A percentile compares a stretch with the other conserved stretches of the same genome.
These are phyloP conservation scores for Scatophagus argus DNA, from an alignment of 2,113 vertebrate genomes.

Conservation along the genomic window DNA sequence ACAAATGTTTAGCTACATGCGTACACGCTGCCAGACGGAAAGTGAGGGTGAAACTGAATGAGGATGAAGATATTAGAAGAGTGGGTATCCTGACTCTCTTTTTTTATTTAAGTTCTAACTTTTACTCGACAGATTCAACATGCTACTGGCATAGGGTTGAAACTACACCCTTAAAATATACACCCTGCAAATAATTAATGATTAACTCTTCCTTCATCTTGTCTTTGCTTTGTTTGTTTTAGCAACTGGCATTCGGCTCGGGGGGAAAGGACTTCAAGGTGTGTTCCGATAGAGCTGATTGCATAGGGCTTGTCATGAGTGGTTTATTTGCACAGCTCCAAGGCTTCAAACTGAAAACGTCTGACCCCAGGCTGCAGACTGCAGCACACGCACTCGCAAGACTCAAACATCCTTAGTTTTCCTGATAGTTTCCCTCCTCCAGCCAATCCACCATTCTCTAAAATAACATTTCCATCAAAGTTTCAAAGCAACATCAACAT, in stretches of 20 bases:
- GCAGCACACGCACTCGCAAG: not conserved
- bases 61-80: not conserved
- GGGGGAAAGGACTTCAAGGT: conserved; percentile 15
- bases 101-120: not conserved
- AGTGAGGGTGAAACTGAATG: not conserved
- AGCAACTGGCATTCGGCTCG: conserved; percentile 11
- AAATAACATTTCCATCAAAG: no score
- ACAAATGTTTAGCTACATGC: no score
- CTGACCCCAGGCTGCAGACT: conserved; percentile 7
- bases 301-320: conserved; percentile 8
- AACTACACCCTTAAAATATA: conserved; percentile 5
- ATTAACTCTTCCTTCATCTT: conserved; percentile 6
- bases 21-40: not conserved
- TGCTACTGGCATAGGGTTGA: not conserved
- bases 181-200: conserved; percentile 18
- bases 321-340: conserved; percentile 30
- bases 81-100: not conserved
- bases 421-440: not conserved
- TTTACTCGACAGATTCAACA: not conserved
- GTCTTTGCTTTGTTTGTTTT: conserved; percentile 27
- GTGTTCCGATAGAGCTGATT: conserved; percentile 42
- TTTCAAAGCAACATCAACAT: no score
- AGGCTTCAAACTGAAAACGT: conserved; percentile 4
- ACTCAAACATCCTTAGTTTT: not conserved
- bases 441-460: not conserved